Evolutionary conservation across 2,888 invertebrate genomes (phyloP).

Genomic region (Scaptomyza flava): DNA sequence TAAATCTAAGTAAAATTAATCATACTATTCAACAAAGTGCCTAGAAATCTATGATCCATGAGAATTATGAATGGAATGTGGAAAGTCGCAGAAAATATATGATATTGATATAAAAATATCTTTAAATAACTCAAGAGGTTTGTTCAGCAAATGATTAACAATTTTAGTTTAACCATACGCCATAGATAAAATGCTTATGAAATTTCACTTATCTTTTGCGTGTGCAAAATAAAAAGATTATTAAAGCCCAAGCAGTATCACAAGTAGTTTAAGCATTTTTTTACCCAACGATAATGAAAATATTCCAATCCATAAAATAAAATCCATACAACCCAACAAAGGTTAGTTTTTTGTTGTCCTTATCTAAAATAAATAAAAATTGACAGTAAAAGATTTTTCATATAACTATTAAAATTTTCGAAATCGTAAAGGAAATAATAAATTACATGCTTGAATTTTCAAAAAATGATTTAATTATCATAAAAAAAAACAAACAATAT

Average conservation of each 20-base stretch:
- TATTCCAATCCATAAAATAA: neutral
- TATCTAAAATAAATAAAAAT: neutral
- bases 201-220: conserved; percentile 21
- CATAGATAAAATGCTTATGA: conserved; percentile 36
- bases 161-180: conserved; percentile 15
- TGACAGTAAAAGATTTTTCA: neutral
- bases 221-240: conserved; percentile 28
- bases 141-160: conserved; percentile 22
- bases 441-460: neutral
- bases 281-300: conserved; percentile 5
- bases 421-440: conserved; percentile 10
- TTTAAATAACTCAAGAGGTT: conserved; percentile 24
- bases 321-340: neutral
- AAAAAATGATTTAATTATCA: conserved; percentile 54
- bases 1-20: conserved; percentile 8
- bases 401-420: neutral
- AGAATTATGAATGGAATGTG: conserved; percentile 11
- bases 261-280: conserved; percentile 10
- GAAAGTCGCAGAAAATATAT: neutral
- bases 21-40: conserved; percentile 19
- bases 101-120: neutral
- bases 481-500: conserved; percentile 62
- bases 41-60: conserved; percentile 17
- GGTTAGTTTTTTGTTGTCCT: neutral
- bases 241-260: conserved; percentile 31